phyloP scores from a whole-genome alignment of 2,113 vertebrate genomes.

The Cololabis saira region DNA sequence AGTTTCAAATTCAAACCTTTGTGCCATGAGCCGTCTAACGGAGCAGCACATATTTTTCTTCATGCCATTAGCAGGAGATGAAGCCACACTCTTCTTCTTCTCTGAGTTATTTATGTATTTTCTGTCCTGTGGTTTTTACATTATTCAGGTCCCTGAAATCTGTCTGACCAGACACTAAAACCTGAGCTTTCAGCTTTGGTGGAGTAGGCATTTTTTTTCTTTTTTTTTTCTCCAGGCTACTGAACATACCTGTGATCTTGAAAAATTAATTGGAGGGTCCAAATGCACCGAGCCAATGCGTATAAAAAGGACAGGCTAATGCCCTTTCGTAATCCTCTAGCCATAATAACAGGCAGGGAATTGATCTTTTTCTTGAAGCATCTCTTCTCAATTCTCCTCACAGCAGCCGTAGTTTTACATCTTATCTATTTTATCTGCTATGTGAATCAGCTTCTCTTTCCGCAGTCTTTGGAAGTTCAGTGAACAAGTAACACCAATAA shows the following conservation, averaged over 20 bases:
- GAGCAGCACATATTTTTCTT: no score
- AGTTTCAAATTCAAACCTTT: no score
- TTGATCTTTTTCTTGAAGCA: slow-evolving; percentile 40
- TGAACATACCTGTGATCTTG: slow-evolving; percentile 58
- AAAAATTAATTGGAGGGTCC: slow-evolving; percentile 51
- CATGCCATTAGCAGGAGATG: no score
- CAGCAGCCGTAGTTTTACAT: not conserved
- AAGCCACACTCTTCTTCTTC: slow-evolving; percentile 22
- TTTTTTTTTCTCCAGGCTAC: slow-evolving; percentile 15
- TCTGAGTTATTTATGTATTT: slow-evolving; percentile 42
- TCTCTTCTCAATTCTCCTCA: slow-evolving; percentile 19
- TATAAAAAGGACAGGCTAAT: slow-evolving; percentile 49
- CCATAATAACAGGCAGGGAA: slow-evolving; percentile 28
- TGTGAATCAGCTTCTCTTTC: not conserved
- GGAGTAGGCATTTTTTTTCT: slow-evolving; percentile 49
- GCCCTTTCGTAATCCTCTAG: slow-evolving; percentile 22
- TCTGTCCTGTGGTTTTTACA: slow-evolving; percentile 42
- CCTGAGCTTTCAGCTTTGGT: slow-evolving; percentile 42
- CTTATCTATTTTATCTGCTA: slow-evolving; percentile 10
- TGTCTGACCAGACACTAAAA: slow-evolving; percentile 28
- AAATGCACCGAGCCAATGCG: slow-evolving; percentile 60
- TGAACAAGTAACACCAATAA: not conserved
- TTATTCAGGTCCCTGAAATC: slow-evolving; percentile 65
- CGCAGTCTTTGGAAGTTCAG: not conserved
- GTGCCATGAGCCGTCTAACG: no score